phyloP scores from a whole-genome alignment of 1,140 invertebrate species.

The Dendroctonus ponderosae region DNA sequence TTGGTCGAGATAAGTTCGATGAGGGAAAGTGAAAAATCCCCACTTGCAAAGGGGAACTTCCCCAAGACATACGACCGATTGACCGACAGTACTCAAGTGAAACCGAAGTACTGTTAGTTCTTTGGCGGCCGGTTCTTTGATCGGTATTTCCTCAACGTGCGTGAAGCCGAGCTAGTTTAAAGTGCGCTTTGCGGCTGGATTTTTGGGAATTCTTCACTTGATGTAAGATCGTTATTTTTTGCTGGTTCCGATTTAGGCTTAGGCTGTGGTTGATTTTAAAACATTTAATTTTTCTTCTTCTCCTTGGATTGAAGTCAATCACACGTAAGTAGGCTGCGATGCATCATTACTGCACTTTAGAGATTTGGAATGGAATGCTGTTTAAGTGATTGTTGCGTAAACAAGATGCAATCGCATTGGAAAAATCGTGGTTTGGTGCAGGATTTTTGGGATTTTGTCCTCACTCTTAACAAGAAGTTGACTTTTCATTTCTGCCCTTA shows the following conservation, averaged over 20 bases:
- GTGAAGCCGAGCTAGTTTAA: background rate
- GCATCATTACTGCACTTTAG: no score
- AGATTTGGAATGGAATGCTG: no score
- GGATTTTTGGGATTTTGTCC: no score
- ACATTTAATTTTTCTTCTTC: background rate
- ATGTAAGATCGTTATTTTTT: background rate
- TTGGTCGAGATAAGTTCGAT: background rate
- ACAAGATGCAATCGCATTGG: no score
- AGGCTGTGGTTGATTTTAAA: background rate
- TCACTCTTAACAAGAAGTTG: no score
- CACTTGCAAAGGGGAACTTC: conserved; percentile 16
- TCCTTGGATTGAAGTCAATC: no score
- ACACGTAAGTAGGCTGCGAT: no score
- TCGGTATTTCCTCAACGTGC: conserved; percentile 20
- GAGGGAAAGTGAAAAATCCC: conserved; percentile 34
- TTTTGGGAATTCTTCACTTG: background rate
- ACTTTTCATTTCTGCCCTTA: no score
- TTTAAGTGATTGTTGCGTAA: no score
- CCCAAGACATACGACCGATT: conserved; percentile 32
- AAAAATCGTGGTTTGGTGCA: no score
- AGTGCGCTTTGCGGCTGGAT: background rate
- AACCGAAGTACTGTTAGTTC: conserved; percentile 27
- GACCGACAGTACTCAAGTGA: conserved; percentile 27
- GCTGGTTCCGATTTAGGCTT: background rate
- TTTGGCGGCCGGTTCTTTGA: conserved; percentile 22